Evolutionary conservation across 2,888 invertebrate species (phyloP).

Genomic region (Ormyrus labotus): DNA sequence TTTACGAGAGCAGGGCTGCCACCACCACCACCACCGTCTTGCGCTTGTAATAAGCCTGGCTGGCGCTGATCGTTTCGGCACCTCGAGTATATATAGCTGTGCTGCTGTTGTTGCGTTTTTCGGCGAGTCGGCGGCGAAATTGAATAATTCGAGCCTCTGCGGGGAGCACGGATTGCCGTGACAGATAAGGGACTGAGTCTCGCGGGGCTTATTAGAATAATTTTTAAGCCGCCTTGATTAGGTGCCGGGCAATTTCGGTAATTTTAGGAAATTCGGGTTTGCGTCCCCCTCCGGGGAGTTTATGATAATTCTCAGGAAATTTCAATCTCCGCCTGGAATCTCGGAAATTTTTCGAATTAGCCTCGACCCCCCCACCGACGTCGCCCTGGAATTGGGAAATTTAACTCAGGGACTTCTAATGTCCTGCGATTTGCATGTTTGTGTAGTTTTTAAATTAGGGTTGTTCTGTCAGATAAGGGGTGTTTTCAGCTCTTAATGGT

Average conservation of each 20-base stretch:
- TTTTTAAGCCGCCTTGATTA: conserved; percentile 41
- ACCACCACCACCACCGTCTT: not conserved
- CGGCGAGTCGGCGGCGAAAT: conserved; percentile 18
- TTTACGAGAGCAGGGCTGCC: conserved; percentile 7
- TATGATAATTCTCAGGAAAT: no score
- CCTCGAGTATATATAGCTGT: not conserved
- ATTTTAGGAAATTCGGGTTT: conserved; percentile 23
- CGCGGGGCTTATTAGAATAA: conserved; percentile 31
- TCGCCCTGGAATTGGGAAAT: no score
- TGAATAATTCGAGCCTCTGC: conserved; percentile 41
- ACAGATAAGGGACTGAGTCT: conserved; percentile 19
- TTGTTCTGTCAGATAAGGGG: not conserved
- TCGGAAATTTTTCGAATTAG: no score
- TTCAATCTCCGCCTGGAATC: no score
- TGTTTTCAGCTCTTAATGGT: conserved; percentile 12
- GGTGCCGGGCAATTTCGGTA: not conserved
- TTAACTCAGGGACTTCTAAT: no score
- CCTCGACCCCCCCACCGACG: no score
- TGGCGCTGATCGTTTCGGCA: conserved; percentile 30
- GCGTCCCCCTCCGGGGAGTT: not conserved
- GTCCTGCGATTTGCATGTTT: no score
- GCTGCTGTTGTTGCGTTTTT: not conserved
- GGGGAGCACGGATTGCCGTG: conserved; percentile 29
- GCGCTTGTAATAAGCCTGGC: conserved; percentile 41
- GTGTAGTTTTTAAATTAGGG: no score